Evolutionary conservation across 2,888 invertebrate genomes (phyloP).

Genomic region (Drosophila prolongata): DNA sequence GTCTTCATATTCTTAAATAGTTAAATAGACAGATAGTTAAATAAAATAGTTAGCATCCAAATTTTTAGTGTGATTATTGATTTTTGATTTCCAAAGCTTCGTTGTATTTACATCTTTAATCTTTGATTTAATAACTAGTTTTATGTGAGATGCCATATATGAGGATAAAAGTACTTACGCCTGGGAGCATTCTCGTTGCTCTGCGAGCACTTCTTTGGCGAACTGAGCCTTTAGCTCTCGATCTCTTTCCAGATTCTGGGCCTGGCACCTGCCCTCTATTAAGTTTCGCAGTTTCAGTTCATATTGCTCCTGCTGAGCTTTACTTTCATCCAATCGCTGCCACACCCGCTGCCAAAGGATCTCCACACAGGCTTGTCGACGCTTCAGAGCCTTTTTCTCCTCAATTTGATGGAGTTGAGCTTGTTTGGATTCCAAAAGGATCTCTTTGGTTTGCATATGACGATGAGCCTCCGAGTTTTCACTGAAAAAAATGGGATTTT

Average conservation of each 20-base stretch:
- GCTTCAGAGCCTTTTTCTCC: conserved; percentile 45
- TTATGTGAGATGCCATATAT: too few species aligned
- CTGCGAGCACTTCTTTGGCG: conserved; percentile 1
- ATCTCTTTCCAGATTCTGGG: conserved; percentile 27
- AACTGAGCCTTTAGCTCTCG: conserved; percentile 7
- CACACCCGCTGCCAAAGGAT: conserved; percentile 53
- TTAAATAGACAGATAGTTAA: too few species aligned
- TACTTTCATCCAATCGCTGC: conserved; percentile 42
- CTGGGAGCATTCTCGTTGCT: conserved; percentile 26
- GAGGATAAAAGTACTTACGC: conserved; percentile 18
- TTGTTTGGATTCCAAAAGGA: conserved; percentile 58
- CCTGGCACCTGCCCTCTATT: conserved; percentile 30
- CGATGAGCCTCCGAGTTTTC: conserved; percentile 66
- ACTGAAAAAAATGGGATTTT: conserved; percentile 7
- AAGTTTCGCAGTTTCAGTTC: conserved; percentile 32
- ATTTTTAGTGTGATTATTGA: too few species aligned
- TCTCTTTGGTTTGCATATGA: conserved; percentile 57
- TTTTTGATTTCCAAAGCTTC: too few species aligned
- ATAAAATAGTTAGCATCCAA: too few species aligned
- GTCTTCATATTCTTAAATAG: too few species aligned
- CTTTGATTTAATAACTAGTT: not conserved
- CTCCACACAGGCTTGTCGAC: conserved; percentile 46
- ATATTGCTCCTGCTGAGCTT: conserved; percentile 36
- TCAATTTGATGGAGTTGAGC: conserved; percentile 66
- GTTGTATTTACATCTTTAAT: too few species aligned